A percentile compares a stretch with the other conserved stretches of the same genome.
phyloP scores from a whole-genome alignment of 2,113 vertebrate species.

The Ia io region DNA sequence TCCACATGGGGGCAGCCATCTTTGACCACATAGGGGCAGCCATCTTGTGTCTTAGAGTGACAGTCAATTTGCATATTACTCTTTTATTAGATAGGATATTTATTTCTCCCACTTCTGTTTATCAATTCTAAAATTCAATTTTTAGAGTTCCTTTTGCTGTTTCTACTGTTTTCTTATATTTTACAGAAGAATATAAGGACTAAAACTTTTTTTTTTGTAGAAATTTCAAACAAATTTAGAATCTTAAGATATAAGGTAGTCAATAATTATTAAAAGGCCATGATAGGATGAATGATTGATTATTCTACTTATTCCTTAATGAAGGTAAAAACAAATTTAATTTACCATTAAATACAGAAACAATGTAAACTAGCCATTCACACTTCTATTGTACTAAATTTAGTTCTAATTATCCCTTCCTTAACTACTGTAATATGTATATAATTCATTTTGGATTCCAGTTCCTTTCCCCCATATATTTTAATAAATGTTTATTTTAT shows the following conservation, averaged over 20 bases:
- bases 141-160: not conserved
- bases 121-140: conserved; percentile 3
- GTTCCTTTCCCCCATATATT: not conserved
- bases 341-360: not conserved
- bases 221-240: conserved; percentile 1
- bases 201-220: conserved; percentile 41
- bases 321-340: conserved; percentile 5
- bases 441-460: not conserved
- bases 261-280: not conserved
- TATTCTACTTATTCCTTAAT: not conserved
- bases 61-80: too few relatives aligned
- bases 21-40: too few relatives aligned
- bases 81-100: not conserved
- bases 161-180: conserved; percentile 40
- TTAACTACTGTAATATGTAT: not conserved
- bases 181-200: not conserved
- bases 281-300: not conserved
- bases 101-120: conserved; percentile 7
- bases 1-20: too few relatives aligned
- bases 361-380: not conserved
- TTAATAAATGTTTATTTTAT: not conserved
- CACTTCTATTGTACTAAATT: not conserved
- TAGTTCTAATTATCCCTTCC: not conserved
- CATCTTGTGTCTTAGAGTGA: too few relatives aligned
- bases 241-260: not conserved